Evolutionary conservation across 2,113 vertebrate genomes (phyloP).

Genomic region (Haemorhous mexicanus): DNA sequence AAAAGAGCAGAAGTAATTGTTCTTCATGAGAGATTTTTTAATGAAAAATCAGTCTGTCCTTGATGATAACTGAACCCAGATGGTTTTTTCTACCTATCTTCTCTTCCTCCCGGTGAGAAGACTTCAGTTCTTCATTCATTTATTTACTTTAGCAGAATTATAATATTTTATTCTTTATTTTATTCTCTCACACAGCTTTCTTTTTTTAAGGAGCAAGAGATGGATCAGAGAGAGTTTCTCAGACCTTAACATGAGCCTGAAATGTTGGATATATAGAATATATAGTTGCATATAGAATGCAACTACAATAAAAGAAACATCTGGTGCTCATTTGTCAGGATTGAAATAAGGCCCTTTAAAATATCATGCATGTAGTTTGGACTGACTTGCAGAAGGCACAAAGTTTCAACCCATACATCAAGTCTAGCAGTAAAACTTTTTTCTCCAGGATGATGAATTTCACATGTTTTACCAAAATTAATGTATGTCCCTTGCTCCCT

Average conservation of each 20-base stretch:
- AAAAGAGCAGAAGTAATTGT: background rate
- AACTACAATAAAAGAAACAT: background rate
- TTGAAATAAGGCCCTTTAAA: slow-evolving; percentile 24
- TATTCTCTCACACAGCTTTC: background rate
- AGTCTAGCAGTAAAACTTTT: background rate
- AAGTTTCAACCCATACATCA: background rate
- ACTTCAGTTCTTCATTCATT: background rate
- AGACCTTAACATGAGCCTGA: background rate
- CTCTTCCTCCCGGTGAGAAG: background rate
- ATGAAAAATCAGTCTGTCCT: background rate
- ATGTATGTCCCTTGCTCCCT: background rate
- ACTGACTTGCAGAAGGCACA: background rate
- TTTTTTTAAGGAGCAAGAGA: background rate
- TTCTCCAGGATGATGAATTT: background rate
- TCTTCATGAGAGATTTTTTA: background rate
- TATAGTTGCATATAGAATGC: background rate
- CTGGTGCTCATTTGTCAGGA: slow-evolving; percentile 18
- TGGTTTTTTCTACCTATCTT: background rate
- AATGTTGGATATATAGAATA: background rate
- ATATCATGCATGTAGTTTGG: background rate
- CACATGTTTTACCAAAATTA: background rate
- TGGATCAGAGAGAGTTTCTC: background rate
- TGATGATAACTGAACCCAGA: background rate
- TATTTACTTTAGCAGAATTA: background rate
- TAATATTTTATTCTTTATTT: background rate